Conservation (phyloP, 2,888 invertebrate species). For the Leptinotarsa peninsularis region DNA sequence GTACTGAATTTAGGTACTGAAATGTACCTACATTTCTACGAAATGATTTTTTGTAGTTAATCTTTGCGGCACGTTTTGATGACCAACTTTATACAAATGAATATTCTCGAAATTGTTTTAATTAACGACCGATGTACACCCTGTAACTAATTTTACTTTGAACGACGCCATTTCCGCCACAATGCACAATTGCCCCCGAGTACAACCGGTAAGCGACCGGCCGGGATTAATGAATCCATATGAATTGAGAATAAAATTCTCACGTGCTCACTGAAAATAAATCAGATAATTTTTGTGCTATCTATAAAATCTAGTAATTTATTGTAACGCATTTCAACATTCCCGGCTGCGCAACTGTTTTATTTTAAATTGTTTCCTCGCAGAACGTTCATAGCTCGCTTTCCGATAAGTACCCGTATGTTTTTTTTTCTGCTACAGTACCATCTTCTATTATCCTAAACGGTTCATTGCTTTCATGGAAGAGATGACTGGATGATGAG, state of each 20-base stretch:
- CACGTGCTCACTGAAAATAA: conserved; percentile 53
- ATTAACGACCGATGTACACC: not conserved
- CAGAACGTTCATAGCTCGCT: conserved; percentile 30
- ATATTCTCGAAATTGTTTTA: too few relatives aligned
- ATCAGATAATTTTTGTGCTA: conserved; percentile 55
- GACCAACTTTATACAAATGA: too few relatives aligned
- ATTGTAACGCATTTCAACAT: conserved; percentile 54
- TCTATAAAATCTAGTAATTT: conserved; percentile 55
- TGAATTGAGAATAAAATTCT: conserved; percentile 53
- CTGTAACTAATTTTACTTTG: not conserved
- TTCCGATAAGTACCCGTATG: conserved; percentile 37
- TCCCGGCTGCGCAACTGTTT: conserved; percentile 45
- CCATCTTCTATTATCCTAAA: not conserved
- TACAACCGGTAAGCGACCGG: conserved; percentile 11
- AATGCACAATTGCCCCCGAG: conserved; percentile 12
- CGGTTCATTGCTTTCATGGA: not conserved
- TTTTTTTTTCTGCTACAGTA: conserved; percentile 11
- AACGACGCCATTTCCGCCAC: conserved; percentile 3
- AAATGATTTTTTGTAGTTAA: too few relatives aligned
- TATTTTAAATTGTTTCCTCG: conserved; percentile 47
- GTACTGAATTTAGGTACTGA: too few relatives aligned
- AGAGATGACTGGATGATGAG: not conserved
- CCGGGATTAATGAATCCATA: conserved; percentile 49
- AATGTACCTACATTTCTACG: too few relatives aligned
- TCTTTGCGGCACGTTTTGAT: too few relatives aligned